Evolutionary conservation across 2,888 invertebrate species (phyloP), one percentile per base, ranked within the genome.

Genomic region (Nephrotoma appendiculata): DNA sequence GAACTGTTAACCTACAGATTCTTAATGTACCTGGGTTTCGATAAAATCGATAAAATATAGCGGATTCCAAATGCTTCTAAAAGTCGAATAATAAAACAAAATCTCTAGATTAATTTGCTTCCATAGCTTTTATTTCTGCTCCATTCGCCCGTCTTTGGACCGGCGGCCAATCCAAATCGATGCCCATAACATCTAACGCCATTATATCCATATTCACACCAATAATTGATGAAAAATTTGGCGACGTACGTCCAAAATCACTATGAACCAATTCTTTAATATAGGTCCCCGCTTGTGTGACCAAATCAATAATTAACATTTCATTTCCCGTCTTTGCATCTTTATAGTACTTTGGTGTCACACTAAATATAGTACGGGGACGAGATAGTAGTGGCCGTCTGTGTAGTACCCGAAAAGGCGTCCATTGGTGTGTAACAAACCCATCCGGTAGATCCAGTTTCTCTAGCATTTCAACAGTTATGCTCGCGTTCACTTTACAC

Each of bases 251-350:
- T 1, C 97, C 96, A 90, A 98, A 96, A 92, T 99, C 99, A 3
- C 99, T 98, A 92, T 99, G 98, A 31, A 97, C 96, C 92, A 99
- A 97, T 92, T 99, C 99, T 92, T 99, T 99, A 0, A 99, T 95
- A 91, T 99, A 99, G 57, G 98, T 98, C 83, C 98, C 98, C 9
- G 98, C 98, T 90, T 97, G 96, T 0, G 98, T 97, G 86, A 93
- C 94, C 31, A 98, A 89, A 87, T 94, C 93, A 85, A 93, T 92
- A 89, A 98, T 94, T 12, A 42, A 45, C 41, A 42, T 86, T 41
- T 52, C 86, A n/a, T 86, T 11, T 11, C 19, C 44, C 11, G 44
- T 15, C 11, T 19, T 9, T 9, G n/a, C 2, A 44, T 85, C 19
- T 44, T 44, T 85, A 85, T 85, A 85, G 7, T 89, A 86, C 5